Base-by-base conservation (phyloP, 2,888 invertebrate genomes). In the Ametastegia equiseti region DNA sequence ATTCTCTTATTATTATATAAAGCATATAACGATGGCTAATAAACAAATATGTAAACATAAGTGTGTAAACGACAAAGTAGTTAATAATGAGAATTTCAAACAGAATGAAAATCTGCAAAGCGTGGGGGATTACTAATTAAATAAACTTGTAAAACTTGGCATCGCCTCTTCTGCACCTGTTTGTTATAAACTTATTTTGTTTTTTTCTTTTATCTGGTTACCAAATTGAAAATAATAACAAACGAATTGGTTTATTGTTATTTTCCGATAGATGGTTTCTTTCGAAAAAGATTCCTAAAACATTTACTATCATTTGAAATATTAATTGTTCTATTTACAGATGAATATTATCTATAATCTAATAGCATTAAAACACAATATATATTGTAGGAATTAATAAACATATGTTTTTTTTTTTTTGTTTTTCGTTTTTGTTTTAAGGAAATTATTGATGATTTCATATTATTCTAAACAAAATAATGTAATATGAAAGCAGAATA, bases 251-350 rank as follows among this genome's bases (percentile, higher is more conserved):
- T 86, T 85, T 81, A 85, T 86, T 83, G 78, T 86, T 86, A 85
- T 87, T 86, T 85, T 84, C 84, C 83, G 83, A 83, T 84, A 83
- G 85, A 86, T 86, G 80, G 84, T 85, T 81, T 65, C 82, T 84
- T 83, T 80, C 83, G 79, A 84, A 83, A 86, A 86, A 86, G 87
- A 88, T 85, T 83, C n/a, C 87, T 88, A 89, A 87, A 87, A 89
- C 87, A 88, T 87, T 86, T 87, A 88, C 87, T 89, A 87, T 88
- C 86, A 86, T 84, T 89, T 88, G 86, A 89, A 88, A 87, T 88
- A 67, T 85, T 87, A 86, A 86, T 88, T 87, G 88, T 89, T 86
- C 89, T 90, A 90, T 90, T 87, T 90, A 90, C 90, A 90, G 87
- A 88, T 89, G 88, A 89, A 86, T 86, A 86, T 86, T 83, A 84